Evolutionary conservation across 53 echinoderm and acorn worm genomes (phyloP), one percentile per base, ranked within the genome.

Genomic region (Patiria pectinifera): DNA sequence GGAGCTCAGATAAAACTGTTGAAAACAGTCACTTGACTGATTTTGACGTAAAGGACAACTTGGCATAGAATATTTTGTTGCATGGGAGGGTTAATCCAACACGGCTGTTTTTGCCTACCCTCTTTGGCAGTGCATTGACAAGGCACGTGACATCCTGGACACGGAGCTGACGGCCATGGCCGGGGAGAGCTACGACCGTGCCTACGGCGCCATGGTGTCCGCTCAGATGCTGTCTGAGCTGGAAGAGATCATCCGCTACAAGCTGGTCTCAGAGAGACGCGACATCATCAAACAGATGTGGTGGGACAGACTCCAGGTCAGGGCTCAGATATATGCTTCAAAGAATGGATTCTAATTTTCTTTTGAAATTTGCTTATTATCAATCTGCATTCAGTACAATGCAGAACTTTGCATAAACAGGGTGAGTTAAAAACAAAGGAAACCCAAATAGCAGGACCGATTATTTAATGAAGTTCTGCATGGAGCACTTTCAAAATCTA

Each of bases 181-280:
- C 21, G 99, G 99, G 10, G 99, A 98, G 93, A 98, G 99, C 74
- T 98, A 98, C 76, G 97, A 98, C 96, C 80, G 99, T 24, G 99
- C 99, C 69, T 98, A 98, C 82, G 99, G 99, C 14, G 99, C 99
- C 47, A 98, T 98, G 99, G 99, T 98, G 26, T 95, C 97, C 0
- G 99, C 97, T 2, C 99, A 98, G 99, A 98, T 98, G 99, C 85
- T 98, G 24, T 95, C 99, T 0, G 99, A 98, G 71, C 93, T 98
- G 26, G 99, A 98, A 78, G 99, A 98, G 87, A 98, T 98, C 72
- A 95, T 98, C 83, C 96, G 96, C 76, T 98, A 97, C 93, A 98
- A 98, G 83, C 96, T 98, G 86, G 99, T 98, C 2, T 97, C 99
- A 2, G 99, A 98, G 92, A 97, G 99, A 60, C 87, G 96, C 21